Conservation (phyloP, 2,797 vertebrate species). For the Gymnothorax reevesii region DNA sequence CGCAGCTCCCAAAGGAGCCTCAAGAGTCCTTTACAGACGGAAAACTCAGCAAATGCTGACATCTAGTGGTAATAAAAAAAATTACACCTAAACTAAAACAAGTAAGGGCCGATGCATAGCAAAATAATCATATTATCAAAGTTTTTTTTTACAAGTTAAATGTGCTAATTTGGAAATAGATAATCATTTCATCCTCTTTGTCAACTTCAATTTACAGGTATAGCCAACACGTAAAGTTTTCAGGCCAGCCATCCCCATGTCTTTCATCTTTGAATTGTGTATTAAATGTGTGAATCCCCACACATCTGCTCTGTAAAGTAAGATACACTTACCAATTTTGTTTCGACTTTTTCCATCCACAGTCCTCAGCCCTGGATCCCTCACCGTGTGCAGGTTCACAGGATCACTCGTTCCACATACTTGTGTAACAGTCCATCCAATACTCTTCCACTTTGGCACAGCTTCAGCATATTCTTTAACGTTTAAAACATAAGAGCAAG, state of each 20-base stretch:
- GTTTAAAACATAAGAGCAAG: neutral
- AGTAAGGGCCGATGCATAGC: neutral
- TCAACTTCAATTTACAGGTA: neutral
- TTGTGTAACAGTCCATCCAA: neutral
- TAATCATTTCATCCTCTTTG: neutral
- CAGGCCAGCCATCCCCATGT: neutral
- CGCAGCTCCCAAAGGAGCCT: slow-evolving; percentile 67
- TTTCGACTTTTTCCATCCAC: too few relatives aligned
- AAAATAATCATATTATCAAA: neutral
- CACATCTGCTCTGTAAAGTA: neutral
- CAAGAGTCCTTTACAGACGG: slow-evolving; percentile 46
- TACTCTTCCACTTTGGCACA: neutral
- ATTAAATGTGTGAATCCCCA: neutral
- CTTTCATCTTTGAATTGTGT: too few relatives aligned
- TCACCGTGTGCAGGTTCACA: neutral
- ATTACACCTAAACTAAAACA: slow-evolving; percentile 44
- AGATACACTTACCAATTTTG: slow-evolving; percentile 17
- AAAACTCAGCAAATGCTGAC: slow-evolving; percentile 80
- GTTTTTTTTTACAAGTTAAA: neutral
- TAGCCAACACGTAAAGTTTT: neutral
- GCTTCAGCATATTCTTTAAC: neutral
- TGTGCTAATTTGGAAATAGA: neutral
- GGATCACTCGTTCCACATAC: neutral
- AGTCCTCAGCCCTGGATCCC: too few relatives aligned
- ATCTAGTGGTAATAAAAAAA: slow-evolving; percentile 79